Conservation (phyloP, 2,888 invertebrate species). For the Penaeus monodon region DNA sequence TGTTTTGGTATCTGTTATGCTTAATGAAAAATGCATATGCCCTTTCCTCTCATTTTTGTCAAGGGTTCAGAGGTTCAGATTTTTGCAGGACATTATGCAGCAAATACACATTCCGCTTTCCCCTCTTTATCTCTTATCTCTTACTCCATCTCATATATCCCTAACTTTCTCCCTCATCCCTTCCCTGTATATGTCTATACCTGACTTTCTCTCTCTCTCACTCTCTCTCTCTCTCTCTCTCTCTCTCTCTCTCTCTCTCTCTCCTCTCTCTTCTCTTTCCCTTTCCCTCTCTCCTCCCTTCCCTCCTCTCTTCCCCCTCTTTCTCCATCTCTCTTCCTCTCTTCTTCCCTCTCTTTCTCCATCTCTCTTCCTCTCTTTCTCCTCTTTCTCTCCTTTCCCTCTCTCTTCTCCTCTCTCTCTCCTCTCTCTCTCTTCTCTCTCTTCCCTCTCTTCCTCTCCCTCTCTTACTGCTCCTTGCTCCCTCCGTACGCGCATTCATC, state of each 20-base stretch:
- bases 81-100: no score
- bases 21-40: no score
- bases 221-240: conserved; percentile 1
- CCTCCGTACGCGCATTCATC: neutral
- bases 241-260: conserved; percentile 2
- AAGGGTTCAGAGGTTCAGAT: no score
- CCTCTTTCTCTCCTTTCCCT: neutral
- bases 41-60: no score
- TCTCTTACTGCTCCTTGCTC: neutral
- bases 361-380: neutral
- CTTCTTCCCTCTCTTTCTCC: neutral
- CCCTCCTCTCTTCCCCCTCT: neutral
- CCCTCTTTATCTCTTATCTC: no score
- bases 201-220: no score
- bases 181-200: no score
- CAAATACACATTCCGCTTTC: no score
- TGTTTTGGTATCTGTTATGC: no score
- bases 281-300: no score
- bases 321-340: neutral
- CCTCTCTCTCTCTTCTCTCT: neutral
- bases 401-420: neutral
- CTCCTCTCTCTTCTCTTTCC: neutral
- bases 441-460: neutral
- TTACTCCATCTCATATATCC: no score
- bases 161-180: no score